These are phyloP conservation scores for Ceratina australensis DNA, from an alignment of 1,140 invertebrate species.

Conservation along the genomic window DNA sequence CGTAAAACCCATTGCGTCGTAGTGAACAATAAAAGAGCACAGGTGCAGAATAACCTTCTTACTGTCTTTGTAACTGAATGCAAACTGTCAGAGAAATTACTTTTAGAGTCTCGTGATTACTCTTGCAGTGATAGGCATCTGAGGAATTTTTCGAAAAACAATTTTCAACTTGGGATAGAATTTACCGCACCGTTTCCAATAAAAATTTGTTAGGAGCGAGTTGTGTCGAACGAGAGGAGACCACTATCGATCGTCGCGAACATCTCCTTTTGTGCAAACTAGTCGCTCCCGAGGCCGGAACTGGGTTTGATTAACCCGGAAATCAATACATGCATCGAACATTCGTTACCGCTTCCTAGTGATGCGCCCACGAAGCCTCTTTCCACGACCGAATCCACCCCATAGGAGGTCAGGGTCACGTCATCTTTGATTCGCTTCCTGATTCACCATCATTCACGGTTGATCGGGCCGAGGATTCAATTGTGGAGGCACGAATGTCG, in stretches of 20 bases:
- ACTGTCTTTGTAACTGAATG: too few relatives aligned
- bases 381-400: background rate
- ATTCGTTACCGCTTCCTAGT: constrained; percentile 25
- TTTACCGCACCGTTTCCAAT: background rate
- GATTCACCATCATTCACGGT: constrained; percentile 3
- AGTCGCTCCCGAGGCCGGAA: constrained; percentile 25
- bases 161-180: background rate
- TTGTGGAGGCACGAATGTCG: background rate
- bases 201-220: constrained; percentile 26
- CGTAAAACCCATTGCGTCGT: background rate
- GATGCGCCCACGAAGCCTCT: constrained; percentile 25
- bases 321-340: constrained; percentile 36
- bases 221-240: background rate
- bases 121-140: background rate
- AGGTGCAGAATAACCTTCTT: background rate
- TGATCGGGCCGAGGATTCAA: background rate
- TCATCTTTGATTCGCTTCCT: background rate
- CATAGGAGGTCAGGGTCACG: constrained; percentile 27
- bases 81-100: too few relatives aligned
- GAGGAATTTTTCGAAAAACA: background rate
- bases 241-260: constrained; percentile 24
- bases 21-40: background rate
- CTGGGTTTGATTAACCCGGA: constrained; percentile 48
- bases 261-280: constrained; percentile 27
- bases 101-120: too few relatives aligned